phyloP scores from a whole-genome alignment of 2,888 invertebrate species.

The Dryobotodes eremita region DNA sequence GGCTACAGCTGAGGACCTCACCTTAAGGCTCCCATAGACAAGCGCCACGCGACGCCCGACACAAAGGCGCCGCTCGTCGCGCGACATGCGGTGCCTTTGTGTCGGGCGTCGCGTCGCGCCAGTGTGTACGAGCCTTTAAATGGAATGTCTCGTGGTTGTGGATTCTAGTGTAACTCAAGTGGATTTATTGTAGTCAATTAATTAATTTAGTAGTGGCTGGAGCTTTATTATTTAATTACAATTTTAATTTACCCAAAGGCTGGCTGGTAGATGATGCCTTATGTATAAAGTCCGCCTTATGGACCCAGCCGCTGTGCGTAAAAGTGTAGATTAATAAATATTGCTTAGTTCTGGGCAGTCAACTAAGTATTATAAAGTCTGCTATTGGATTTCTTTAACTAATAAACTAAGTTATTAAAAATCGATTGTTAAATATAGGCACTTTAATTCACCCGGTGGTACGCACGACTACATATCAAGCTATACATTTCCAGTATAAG shows the following conservation, averaged over 20 bases:
- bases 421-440: no score
- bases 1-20: no score
- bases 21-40: no score
- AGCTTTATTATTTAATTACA: background rate
- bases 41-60: no score
- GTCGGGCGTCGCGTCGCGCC: no score
- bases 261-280: background rate
- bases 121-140: no score
- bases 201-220: background rate
- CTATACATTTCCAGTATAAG: no score
- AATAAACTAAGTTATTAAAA: background rate
- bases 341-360: background rate
- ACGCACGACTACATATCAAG: no score
- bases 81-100: no score
- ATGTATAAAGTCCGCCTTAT: background rate
- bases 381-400: background rate
- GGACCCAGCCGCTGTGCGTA: background rate
- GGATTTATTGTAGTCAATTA: conserved; percentile 10
- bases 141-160: conserved; percentile 24
- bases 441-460: background rate
- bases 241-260: background rate
- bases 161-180: no score
- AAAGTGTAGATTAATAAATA: background rate
- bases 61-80: no score
- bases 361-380: background rate